These are phyloP conservation scores for Drosophila ambigua DNA, from an alignment of 1,140 invertebrate species.

Conservation along the genomic window DNA sequence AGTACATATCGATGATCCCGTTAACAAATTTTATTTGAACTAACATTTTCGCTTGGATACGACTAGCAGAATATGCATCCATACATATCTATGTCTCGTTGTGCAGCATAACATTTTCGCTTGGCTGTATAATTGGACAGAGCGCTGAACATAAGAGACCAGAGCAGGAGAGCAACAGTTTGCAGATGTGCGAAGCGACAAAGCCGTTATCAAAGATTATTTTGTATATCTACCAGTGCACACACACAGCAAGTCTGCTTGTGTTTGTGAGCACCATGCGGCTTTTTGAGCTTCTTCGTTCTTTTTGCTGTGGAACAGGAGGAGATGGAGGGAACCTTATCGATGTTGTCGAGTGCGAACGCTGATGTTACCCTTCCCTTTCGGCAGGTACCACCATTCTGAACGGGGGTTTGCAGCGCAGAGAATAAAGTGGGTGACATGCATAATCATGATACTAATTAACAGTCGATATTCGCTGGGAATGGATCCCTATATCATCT, in stretches of 20 bases:
- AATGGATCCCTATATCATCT: too few relatives aligned
- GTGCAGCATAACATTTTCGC: conserved; percentile 32
- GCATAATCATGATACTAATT: too few relatives aligned
- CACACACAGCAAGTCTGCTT: background rate
- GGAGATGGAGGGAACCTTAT: conserved; percentile 13
- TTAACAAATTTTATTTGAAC: too few relatives aligned
- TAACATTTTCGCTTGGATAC: too few relatives aligned
- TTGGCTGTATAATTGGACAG: background rate
- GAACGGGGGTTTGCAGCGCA: too few relatives aligned
- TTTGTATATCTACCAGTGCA: conserved; percentile 28
- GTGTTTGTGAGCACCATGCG: background rate
- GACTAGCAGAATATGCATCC: too few relatives aligned
- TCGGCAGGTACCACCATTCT: too few relatives aligned
- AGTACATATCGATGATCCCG: too few relatives aligned
- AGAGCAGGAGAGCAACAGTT: conserved; percentile 31
- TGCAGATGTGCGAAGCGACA: conserved; percentile 67
- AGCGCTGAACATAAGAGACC: conserved; percentile 2
- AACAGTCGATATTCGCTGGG: too few relatives aligned
- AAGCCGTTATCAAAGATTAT: conserved; percentile 71
- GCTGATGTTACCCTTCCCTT: too few relatives aligned
- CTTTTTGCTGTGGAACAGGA: too few relatives aligned
- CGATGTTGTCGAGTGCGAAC: conserved; percentile 17
- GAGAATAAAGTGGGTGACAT: too few relatives aligned
- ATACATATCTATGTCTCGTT: background rate
- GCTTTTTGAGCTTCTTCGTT: conserved; percentile 4